These are phyloP conservation scores for Bos taurus DNA, from an alignment of 2,113 vertebrate genomes.

Conservation along the genomic window DNA sequence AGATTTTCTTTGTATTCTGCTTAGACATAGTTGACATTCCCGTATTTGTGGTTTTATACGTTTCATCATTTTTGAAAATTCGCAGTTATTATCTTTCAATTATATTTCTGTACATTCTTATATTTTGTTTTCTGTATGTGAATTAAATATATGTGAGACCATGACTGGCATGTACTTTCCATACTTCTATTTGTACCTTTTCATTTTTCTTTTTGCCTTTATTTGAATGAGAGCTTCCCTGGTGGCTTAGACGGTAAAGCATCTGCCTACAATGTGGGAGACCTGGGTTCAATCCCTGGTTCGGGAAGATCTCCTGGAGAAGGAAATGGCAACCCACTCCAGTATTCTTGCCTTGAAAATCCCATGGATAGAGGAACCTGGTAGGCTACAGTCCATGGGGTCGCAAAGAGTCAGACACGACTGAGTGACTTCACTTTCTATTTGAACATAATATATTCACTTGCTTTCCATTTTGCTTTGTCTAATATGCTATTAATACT, in stretches of 20 bases:
- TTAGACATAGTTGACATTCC: neutral
- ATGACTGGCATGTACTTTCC: neutral
- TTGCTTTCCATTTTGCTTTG: neutral
- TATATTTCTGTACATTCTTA: neutral
- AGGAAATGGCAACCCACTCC: too few relatives aligned
- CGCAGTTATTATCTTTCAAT: neutral
- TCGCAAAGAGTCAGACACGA: accelerated
- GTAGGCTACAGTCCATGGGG: too few relatives aligned
- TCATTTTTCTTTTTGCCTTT: neutral
- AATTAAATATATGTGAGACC: neutral
- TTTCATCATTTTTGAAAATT: neutral
- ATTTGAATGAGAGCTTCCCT: neutral
- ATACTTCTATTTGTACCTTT: neutral
- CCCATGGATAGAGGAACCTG: too few relatives aligned
- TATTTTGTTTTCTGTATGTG: neutral
- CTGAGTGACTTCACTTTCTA: neutral
- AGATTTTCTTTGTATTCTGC: neutral
- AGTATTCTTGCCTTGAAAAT: too few relatives aligned
- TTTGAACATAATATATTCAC: neutral
- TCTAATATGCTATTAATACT: neutral
- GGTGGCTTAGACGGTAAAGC: too few relatives aligned
- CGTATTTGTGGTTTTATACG: neutral
- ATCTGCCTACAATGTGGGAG: too few relatives aligned
- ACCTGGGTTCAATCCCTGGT: too few relatives aligned
- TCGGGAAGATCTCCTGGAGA: too few relatives aligned